Evolutionary conservation across 2,113 vertebrate species (phyloP), one percentile per base, ranked within the genome.

Genomic region (Phyllostomus hastatus): DNA sequence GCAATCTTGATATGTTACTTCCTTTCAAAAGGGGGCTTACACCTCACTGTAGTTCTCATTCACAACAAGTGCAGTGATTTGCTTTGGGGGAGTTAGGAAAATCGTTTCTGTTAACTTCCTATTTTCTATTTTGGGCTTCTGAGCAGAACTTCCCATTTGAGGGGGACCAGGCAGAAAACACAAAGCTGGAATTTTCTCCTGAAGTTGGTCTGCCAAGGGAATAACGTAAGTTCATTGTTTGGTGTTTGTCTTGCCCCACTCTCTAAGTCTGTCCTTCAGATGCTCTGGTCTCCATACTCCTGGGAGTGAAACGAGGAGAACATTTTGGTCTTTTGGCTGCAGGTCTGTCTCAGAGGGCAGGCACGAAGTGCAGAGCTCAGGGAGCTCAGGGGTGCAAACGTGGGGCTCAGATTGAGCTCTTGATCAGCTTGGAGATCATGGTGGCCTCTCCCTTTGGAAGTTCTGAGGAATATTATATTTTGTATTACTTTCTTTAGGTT

Each of bases 31-130:
- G n/a, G n/a, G 59, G 64, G 50, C 48, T 78, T 72, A 33, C 48
- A 88, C 61, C 61, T 81, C 17, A 8, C 1, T 0, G 1, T 22
- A 54, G n/a, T 73, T 82, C 38, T 91, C 43, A 59, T 69, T 38
- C 61, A 19, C 19, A 64, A 33, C 2, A 17, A 78, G 35, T 8
- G 7, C 1, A 15, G 48, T 17, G 80, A 59, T 94, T 90, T 94
- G 41, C 50, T 79, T 85, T 76, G 84, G 69, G n/a, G 70, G 88
- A 88, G 85, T 88, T 91, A 92, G 96, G 92, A 64, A 70, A 79
- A 96, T 86, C 76, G 79, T 67, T 88, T 87, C 88, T 38, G 38
- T 70, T 46, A 69, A 96, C 91, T 98, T 98, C 96, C 95, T 92
- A 31, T 61, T 98, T 97, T 97, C 95, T 97, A 69, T 97, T 96